phyloP scores from a whole-genome alignment of 2,113 vertebrate species.

The Xiphias gladius region DNA sequence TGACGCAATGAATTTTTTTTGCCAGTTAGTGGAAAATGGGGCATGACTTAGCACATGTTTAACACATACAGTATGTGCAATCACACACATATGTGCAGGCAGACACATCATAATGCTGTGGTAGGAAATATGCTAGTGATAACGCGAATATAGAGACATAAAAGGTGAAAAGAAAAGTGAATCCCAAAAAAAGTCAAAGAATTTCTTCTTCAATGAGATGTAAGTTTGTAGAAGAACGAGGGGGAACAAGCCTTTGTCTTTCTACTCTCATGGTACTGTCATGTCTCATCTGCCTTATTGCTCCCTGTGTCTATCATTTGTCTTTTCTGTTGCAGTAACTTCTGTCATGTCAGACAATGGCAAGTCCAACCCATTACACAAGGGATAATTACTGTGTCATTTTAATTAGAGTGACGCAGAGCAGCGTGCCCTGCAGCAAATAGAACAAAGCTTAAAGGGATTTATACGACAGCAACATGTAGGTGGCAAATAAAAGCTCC shows the following conservation, averaged over 20 bases:
- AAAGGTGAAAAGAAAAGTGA: constrained; percentile 41
- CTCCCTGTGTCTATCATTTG: constrained; percentile 9
- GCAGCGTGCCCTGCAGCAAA: constrained; percentile 36
- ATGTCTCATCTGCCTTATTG: constrained; percentile 17
- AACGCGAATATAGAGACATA: background rate
- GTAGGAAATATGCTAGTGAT: constrained; percentile 32
- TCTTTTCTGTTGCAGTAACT: constrained; percentile 30
- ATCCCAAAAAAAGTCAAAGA: background rate
- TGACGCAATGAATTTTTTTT: background rate
- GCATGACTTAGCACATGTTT: constrained; percentile 50
- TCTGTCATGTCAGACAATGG: constrained; percentile 47
- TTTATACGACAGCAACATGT: constrained; percentile 5
- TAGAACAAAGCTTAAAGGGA: constrained; percentile 39
- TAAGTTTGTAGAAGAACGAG: background rate
- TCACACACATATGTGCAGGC: background rate
- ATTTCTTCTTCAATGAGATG: background rate
- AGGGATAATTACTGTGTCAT: constrained; percentile 55
- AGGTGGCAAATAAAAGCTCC: constrained; percentile 15
- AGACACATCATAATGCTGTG: background rate
- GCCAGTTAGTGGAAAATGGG: constrained; percentile 48
- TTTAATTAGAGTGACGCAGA: constrained; percentile 41
- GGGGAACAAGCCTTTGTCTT: constrained; percentile 8
- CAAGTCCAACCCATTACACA: constrained; percentile 24
- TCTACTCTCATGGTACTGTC: background rate
- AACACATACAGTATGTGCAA: background rate